A percentile compares a stretch with the other conserved stretches of the same genome.
Evolutionary conservation across 2,797 vertebrate genomes (phyloP).

Genomic region (Nyctalus aviator): DNA sequence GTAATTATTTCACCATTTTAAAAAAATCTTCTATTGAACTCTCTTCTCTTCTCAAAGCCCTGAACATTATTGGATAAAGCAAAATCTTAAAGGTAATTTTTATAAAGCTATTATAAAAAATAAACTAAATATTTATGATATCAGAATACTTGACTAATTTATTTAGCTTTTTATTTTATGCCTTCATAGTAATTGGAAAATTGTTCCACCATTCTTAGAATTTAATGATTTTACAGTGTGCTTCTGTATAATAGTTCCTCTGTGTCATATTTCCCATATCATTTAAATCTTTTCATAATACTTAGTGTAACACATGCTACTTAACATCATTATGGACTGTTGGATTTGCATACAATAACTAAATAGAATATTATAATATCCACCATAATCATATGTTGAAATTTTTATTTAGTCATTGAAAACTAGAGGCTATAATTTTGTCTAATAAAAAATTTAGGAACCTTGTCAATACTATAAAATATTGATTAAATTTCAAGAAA

Average conservation of each 20-base stretch:
- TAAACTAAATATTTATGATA: neutral
- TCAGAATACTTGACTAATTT: neutral
- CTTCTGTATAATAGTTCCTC: neutral
- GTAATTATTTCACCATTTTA: neutral
- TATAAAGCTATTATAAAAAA: neutral
- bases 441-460: neutral
- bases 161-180: neutral
- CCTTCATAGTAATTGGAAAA: neutral
- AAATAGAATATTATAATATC: neutral
- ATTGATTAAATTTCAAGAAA: neutral
- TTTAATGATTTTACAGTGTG: neutral
- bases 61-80: too few species aligned
- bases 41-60: neutral
- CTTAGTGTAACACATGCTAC: neutral
- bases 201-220: neutral
- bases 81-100: neutral
- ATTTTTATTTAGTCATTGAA: neutral
- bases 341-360: neutral
- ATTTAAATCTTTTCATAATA: constrained; percentile 6
- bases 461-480: neutral
- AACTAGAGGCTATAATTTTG: neutral
- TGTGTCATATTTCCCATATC: neutral
- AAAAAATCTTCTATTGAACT: neutral
- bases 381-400: neutral
- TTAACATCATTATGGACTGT: neutral